Evolutionary conservation across 2,888 invertebrate species (phyloP), one percentile per base, ranked within the genome.

Genomic region (Allygus modestus): DNA sequence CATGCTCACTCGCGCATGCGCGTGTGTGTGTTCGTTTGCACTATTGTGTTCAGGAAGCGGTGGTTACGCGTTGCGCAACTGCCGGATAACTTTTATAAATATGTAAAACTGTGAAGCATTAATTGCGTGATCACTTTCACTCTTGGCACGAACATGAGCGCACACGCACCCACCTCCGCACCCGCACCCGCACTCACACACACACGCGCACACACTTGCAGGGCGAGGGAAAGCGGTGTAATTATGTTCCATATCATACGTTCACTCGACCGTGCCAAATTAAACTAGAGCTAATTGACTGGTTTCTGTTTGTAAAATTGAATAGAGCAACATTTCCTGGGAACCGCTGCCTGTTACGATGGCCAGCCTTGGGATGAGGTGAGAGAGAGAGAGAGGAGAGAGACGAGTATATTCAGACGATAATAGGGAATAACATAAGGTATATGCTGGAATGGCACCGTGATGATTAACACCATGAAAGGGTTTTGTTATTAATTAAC

Each of bases 191-290:
- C 81, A 28, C 81, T 11, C 81, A 81, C 54, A 61, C 61, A 28
- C 81, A 81, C 81, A 26, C 61, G 20, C 81, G 12, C 82, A 43
- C 65, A 15, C 43, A 41, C 41, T 23, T 33, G 28, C 54, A n/a
- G 11, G 15, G 33, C 26, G 33, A 58, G 79, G 79, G 79, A 79
- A 79, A 79, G 79, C 79, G 58, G 58, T 20, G 79, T 79, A 79
- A 79, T 79, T 79, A 79, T 37, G 79, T 31, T 28, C 58, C 79
- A 79, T 79, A 79, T 79, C 79, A 79, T 79, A 79, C 58, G 79
- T 79, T 79, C 79, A 58, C 79, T 79, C 79, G 79, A 79, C 79
- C 79, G 79, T 51, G 79, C 79, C 79, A 79, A 79, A 79, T 79
- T 79, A 79, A 79, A 79, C 58, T 58, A 54, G 54, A 58, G 37